Conservation (phyloP, 2,113 vertebrate species). For the Oceanites oceanicus region DNA sequence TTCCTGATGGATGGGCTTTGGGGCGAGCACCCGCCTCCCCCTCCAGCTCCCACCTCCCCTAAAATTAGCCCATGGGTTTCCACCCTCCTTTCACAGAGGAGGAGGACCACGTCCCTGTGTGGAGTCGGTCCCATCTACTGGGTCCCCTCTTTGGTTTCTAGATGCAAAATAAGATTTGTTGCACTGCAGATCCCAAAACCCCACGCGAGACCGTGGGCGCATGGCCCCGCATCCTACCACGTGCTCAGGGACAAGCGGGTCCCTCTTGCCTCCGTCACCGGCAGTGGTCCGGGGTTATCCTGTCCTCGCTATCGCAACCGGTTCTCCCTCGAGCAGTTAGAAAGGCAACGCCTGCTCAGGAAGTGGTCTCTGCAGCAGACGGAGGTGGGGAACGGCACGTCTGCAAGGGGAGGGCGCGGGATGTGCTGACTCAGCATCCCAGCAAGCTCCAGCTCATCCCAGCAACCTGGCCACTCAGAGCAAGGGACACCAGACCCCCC, state of each 20-base stretch:
- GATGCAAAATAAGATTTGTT: neutral
- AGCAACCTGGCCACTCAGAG: rapidly evolving
- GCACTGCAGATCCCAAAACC: neutral
- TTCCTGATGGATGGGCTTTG: neutral
- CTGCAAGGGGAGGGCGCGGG: neutral
- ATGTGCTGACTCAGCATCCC: neutral
- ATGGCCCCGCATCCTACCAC: rapidly evolving
- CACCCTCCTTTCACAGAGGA: neutral
- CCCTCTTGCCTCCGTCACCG: neutral
- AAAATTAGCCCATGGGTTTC: neutral
- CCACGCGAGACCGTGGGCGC: rapidly evolving
- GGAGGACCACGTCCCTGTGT: neutral
- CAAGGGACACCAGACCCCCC: neutral
- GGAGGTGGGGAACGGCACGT: neutral
- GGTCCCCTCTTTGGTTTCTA: neutral
- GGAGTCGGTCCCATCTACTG: rapidly evolving
- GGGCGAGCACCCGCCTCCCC: no score
- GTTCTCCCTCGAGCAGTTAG: neutral
- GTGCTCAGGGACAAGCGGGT: rapidly evolving
- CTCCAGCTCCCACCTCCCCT: neutral
- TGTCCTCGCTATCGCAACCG: neutral
- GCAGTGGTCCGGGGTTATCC: neutral
- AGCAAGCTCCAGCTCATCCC: neutral
- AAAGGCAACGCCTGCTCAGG: neutral
- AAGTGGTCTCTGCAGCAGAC: neutral